phyloP scores from a whole-genome alignment of 2,797 vertebrate genomes.

The Iguana delicatissima region DNA sequence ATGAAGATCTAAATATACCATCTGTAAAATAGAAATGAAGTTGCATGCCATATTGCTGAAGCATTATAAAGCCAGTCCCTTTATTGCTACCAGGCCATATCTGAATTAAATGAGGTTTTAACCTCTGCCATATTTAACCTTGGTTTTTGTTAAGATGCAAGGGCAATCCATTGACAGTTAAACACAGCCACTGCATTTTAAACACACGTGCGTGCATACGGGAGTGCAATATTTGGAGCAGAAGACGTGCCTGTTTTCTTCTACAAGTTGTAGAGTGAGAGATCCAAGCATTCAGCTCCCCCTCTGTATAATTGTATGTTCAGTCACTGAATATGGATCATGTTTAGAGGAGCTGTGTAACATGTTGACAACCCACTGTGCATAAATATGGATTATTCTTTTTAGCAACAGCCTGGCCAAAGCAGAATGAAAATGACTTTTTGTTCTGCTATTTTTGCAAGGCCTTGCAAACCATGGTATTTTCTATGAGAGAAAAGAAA shows the following conservation, averaged over 20 bases:
- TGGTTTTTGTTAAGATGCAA: slow-evolving; percentile 62
- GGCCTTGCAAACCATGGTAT: slow-evolving; percentile 40
- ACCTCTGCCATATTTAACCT: slow-evolving; percentile 57
- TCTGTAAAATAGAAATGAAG: slow-evolving; percentile 35
- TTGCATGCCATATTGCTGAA: slow-evolving; percentile 19
- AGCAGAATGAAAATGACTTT: slow-evolving; percentile 50
- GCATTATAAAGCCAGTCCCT: not conserved
- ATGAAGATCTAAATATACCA: not conserved
- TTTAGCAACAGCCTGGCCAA: slow-evolving; percentile 56
- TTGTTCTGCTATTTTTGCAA: slow-evolving; percentile 57
- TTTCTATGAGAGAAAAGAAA: slow-evolving; percentile 41
- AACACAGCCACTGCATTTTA: slow-evolving; percentile 46
- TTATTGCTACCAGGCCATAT: slow-evolving; percentile 28
- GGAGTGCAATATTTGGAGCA: slow-evolving; percentile 64
- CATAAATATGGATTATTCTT: slow-evolving; percentile 74
- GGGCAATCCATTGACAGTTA: slow-evolving; percentile 66
- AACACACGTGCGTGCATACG: slow-evolving; percentile 30
- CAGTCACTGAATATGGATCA: slow-evolving; percentile 64
- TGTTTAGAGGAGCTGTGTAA: slow-evolving; percentile 57
- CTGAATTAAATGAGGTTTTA: slow-evolving; percentile 49
- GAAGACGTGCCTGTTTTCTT: slow-evolving; percentile 68
- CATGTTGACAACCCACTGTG: slow-evolving; percentile 59
- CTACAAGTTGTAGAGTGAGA: slow-evolving; percentile 59
- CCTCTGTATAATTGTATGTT: slow-evolving; percentile 68
- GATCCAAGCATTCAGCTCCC: slow-evolving; percentile 45